Percentiles rank a stretch among this genome's conserved stretches.
Evolutionary conservation across 2,113 vertebrate species (phyloP).

Genomic region (Galbula dea): DNA sequence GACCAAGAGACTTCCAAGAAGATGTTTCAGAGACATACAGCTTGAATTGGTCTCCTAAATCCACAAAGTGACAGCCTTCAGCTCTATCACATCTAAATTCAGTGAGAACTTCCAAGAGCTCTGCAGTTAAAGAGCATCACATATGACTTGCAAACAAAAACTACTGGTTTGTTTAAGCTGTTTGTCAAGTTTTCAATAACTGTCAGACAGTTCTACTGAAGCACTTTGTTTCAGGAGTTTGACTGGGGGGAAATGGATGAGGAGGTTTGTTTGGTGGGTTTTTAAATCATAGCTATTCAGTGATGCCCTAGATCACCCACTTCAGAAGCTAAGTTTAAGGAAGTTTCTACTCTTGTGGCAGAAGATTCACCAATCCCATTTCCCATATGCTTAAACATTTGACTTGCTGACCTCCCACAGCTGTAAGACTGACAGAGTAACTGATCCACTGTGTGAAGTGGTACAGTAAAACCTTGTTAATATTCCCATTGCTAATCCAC

Average conservation of each 20-base stretch:
- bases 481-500: slow-evolving; percentile 9
- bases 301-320: background rate
- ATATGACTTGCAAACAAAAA: background rate
- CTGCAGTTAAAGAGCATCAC: background rate
- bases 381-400: background rate
- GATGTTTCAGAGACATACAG: background rate
- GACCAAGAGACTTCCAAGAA: background rate
- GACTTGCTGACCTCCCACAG: background rate
- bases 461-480: slow-evolving; percentile 13
- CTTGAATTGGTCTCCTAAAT: background rate
- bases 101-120: background rate
- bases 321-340: background rate
- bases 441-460: background rate
- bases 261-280: background rate
- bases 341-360: background rate
- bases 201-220: background rate
- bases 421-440: slow-evolving; percentile 3
- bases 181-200: background rate
- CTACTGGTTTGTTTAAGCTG: background rate
- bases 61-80: background rate
- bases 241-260: background rate
- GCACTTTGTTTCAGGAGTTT: background rate
- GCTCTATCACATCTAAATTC: background rate
- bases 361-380: background rate
- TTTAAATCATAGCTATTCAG: background rate